A percentile compares a stretch with the other conserved stretches of the same genome.
These are phyloP conservation scores for Clostera curtula DNA, from an alignment of 2,888 invertebrate genomes.

Conservation along the genomic window DNA sequence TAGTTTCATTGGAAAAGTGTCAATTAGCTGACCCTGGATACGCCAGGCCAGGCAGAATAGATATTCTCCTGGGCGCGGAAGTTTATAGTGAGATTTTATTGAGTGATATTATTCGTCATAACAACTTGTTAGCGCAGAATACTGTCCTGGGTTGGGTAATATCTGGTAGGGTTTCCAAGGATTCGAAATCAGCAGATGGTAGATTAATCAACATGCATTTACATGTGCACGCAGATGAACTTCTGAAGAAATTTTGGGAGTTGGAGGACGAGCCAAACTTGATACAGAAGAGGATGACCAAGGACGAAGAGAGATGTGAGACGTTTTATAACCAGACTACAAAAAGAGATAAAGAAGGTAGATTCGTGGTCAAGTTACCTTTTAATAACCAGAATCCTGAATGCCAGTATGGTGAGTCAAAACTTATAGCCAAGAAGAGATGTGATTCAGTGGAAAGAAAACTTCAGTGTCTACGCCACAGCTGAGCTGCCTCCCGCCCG, in stretches of 20 bases:
- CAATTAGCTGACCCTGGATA: constrained; percentile 2
- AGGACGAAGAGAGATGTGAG: constrained; percentile 16
- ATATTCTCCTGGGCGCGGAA: constrained; percentile 2
- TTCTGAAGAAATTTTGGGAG: constrained; percentile 18
- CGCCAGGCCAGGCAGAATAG: constrained; percentile 4
- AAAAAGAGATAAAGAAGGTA: constrained; percentile 9
- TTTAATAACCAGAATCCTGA: constrained; percentile 9
- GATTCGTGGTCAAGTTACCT: constrained; percentile 11
- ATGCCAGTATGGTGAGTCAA: constrained; percentile 10
- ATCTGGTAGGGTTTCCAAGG: constrained; percentile 5
- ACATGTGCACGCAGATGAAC: constrained; percentile 11
- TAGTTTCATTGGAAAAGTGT: background rate
- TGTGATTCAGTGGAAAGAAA: constrained; percentile 12
- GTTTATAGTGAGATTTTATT: background rate
- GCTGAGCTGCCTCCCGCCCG: no score
- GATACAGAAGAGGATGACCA: constrained; percentile 9
- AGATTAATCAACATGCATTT: background rate
- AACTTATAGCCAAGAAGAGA: constrained; percentile 12
- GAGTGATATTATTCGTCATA: constrained; percentile 2
- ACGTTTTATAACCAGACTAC: constrained; percentile 14
- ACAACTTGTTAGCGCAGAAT: constrained; percentile 6
- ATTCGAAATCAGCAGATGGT: background rate
- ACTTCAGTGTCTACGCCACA: no score
- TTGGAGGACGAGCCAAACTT: constrained; percentile 11
- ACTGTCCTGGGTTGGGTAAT: constrained; percentile 6